Base-by-base conservation (phyloP, 2,113 vertebrate genomes). In the Zapus hudsonius region DNA sequence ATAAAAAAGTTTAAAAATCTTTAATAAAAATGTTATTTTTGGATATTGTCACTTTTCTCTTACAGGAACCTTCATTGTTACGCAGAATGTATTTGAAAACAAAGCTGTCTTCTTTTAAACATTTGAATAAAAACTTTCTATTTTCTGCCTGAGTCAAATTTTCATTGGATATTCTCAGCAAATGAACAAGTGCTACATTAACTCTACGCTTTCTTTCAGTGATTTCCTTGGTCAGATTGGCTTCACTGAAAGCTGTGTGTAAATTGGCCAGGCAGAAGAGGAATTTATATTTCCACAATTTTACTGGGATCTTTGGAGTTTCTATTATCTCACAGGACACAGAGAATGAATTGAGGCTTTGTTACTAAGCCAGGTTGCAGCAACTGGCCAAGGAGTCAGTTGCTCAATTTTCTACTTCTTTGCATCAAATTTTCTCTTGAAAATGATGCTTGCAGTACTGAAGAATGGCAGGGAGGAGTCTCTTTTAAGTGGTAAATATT, bases 361-460 rank as follows among this genome's bases (percentile, higher is more conserved):
- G 75, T 91, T 97, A 93, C 93, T 78, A 95, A 95, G 38, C 2
- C 31, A 97, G 80, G 13, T 87, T 97, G 11, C 70, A 88, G 82
- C 82, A 95, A 84, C 0, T 2, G 81, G 93, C 11, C 10, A 67
- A 96, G 27, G 72, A 98, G 64, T 94, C 90, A 89, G 61, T 88
- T 87, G 79, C 59, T 97, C 89, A 97, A 87, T 97, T 97, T 97
- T 97, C 47, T 97, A 72, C 42, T 96, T 97, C 95, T 96, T 84
- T 95, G 76, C 85, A 95, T 95, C 85, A 96, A 85, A 96, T 97
- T 97, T 98, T 97, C 44, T 87, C 59, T 93, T 90, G 81, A 96
- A 98, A 98, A 95, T 76, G 0, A 67, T 96, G 78, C 38, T 47
- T 87, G 40, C 36, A 64, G n/a, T 97, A 73, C 40, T 94, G 88